Base-by-base conservation (phyloP, 2,113 vertebrate genomes). In the Caranx ignobilis region DNA sequence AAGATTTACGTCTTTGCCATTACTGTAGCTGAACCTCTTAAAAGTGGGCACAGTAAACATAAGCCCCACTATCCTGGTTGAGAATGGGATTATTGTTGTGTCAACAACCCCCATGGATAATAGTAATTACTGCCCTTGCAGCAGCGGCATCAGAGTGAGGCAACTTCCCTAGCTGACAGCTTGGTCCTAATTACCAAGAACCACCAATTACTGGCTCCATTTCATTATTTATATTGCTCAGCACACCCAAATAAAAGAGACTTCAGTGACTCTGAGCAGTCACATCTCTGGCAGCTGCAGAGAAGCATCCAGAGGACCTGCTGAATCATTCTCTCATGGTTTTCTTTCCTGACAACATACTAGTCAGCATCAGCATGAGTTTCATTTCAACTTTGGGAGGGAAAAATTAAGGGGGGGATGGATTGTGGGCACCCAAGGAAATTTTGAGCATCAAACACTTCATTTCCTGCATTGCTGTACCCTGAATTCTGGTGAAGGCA, bases 171-270 rank as follows among this genome's bases (percentile, higher is more conserved):
- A 75, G 85, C 92, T 93, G 93, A 94, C 93, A 94, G 91, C 88
- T 91, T 90, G 88, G 89, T 91, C 89, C 90, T 93, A 95, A 95
- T 95, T 95, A 95, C 92, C 88, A 88, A 92, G 90, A 94, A 92
- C 92, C 87, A 88, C 90, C 91, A 93, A 94, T 95, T 94, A 93
- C 83, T 89, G 86, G 91, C 91, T 90, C 85, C 87, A 87, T 92
- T 94, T 91, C 86, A 91, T 95, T 92, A 94, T 94, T 94, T 94
- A 93, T 94, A 92, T 92, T 87, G 78, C 89, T 83, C 59, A 83
- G 86, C 82, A 90, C 71, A 89, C 66, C 77, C 85, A 93, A 92
- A 94, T 91, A 92, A 90, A 93, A 93, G 62, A 88, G 75, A 89
- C 86, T 90, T 92, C 69, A 85, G 82, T 84, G 85, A 87, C 76